phyloP scores from a whole-genome alignment of 2,113 vertebrate species.

The Hystrix cristata region DNA sequence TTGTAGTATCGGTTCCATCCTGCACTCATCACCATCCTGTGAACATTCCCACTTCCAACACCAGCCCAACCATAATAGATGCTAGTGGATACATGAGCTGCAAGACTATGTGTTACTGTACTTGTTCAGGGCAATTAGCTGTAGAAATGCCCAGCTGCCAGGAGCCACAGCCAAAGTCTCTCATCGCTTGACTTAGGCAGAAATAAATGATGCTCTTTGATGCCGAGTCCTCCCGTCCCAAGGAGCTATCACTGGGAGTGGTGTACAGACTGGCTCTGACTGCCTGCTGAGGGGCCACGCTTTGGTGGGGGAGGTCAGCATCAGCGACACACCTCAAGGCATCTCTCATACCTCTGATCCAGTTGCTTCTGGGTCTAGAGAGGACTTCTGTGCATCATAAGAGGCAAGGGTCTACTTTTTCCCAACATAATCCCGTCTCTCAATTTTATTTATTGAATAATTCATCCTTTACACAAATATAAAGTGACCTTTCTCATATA shows the following conservation, averaged over 20 bases:
- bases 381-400: not conserved
- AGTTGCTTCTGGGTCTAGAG: not conserved
- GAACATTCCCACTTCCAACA: slow-evolving; percentile 92
- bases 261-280: not conserved
- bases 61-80: slow-evolving; percentile 99
- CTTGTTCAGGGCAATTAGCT: slow-evolving; percentile 96
- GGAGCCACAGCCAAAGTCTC: not conserved
- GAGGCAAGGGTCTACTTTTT: not conserved
- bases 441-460: not conserved
- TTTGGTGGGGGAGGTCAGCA: not conserved
- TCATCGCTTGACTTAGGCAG: not conserved
- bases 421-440: not conserved
- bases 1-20: slow-evolving; percentile 99
- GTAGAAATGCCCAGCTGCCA: not conserved
- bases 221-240: not conserved
- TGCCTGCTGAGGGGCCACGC: not conserved
- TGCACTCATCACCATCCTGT: slow-evolving; percentile 99
- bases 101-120: slow-evolving; percentile 94
- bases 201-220: not conserved
- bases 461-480: not conserved
- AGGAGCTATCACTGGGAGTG: too few relatives aligned
- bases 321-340: not conserved
- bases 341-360: not conserved
- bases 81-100: slow-evolving; percentile 93
- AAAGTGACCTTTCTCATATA: not conserved